These are phyloP conservation scores for Sphaeridia pumilis DNA, from an alignment of 2,888 invertebrate species.

Conservation along the genomic window DNA sequence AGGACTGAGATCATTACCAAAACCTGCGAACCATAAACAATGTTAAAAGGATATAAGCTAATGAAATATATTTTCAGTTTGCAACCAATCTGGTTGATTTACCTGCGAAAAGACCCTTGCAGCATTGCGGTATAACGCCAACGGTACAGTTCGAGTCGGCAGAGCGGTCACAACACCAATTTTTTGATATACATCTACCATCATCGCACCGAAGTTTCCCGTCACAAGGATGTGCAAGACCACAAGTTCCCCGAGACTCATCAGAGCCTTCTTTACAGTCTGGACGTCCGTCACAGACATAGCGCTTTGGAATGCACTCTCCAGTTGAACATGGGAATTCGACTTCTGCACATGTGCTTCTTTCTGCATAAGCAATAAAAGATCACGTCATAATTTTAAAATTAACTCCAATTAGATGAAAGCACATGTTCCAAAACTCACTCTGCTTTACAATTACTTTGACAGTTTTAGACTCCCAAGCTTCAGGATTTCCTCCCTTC, in stretches of 20 bases:
- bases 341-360: constrained; percentile 36
- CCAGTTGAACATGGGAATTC: constrained; percentile 39
- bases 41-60: neutral
- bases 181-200: constrained; percentile 45
- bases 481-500: neutral
- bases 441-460: constrained; percentile 24
- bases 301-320: constrained; percentile 44
- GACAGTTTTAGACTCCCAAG: constrained; percentile 11
- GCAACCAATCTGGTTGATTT: constrained; percentile 4
- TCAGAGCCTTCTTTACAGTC: constrained; percentile 47
- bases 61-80: neutral
- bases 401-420: neutral
- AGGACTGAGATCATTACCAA: constrained; percentile 21
- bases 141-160: constrained; percentile 42
- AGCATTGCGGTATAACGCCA: constrained; percentile 42
- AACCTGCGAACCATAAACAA: neutral
- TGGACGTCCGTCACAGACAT: constrained; percentile 45
- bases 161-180: constrained; percentile 43
- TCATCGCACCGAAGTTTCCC: constrained; percentile 40
- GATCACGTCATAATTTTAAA: neutral
- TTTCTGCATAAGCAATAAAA: constrained; percentile 16
- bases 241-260: constrained; percentile 42
- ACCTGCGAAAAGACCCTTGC: constrained; percentile 36
- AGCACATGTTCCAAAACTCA: constrained; percentile 8
- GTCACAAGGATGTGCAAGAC: constrained; percentile 38